phyloP scores from a whole-genome alignment of 2,797 vertebrate species.

The Tadarida brasiliensis region DNA sequence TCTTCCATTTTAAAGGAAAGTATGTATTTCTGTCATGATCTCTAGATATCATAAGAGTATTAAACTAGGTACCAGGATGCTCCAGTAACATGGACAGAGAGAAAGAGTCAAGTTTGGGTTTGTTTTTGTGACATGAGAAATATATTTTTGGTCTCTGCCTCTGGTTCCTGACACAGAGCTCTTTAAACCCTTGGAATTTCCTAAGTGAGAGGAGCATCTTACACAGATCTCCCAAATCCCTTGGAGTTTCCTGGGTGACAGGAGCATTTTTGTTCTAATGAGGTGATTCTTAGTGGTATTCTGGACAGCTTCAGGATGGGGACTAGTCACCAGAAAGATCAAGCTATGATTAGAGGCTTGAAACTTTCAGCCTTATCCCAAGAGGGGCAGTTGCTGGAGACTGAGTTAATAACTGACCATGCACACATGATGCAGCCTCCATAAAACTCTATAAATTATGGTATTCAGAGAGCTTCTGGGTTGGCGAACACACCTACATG shows the following conservation, averaged over 20 bases:
- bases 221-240: too few species aligned
- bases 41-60: background rate
- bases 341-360: background rate
- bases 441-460: background rate
- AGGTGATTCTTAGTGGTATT: background rate
- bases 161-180: too few species aligned
- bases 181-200: too few species aligned
- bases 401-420: background rate
- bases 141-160: background rate
- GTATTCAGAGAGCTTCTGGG: background rate
- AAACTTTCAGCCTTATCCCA: background rate
- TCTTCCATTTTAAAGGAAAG: background rate
- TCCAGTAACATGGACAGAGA: background rate
- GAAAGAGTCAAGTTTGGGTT: background rate
- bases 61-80: background rate
- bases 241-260: background rate
- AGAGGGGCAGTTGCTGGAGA: background rate
- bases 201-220: too few species aligned
- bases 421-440: background rate
- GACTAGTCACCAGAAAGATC: background rate
- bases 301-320: background rate
- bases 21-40: background rate
- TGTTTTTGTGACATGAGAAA: background rate
- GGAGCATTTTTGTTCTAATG: background rate
- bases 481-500: background rate